These are phyloP conservation scores for Leuciscus waleckii DNA, from an alignment of 2,797 vertebrate species.

Conservation along the genomic window DNA sequence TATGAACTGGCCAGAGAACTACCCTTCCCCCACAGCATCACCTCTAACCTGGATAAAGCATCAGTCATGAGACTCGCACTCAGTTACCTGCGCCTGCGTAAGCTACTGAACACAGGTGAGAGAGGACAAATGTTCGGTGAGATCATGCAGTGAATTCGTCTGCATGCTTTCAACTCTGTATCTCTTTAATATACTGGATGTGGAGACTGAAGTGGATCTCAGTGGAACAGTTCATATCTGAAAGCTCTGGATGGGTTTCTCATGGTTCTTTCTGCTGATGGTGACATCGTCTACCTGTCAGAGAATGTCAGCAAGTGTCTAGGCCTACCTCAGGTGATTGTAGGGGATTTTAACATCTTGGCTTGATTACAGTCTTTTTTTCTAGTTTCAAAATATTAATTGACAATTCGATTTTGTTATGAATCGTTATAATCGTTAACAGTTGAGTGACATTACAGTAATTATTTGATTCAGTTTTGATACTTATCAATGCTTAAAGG, in stretches of 20 bases:
- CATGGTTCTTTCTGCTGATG: slow-evolving; percentile 96
- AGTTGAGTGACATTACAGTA: background rate
- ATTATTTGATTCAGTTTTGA: background rate
- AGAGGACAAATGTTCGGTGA: slow-evolving; percentile 9
- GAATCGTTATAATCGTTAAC: background rate
- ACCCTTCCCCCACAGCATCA: slow-evolving; percentile 93
- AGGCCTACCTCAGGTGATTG: slow-evolving; percentile 92
- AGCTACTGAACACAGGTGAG: slow-evolving; percentile 89
- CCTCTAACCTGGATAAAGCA: slow-evolving; percentile 94
- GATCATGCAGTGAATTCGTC: background rate
- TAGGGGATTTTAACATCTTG: background rate
- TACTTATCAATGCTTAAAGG: background rate
- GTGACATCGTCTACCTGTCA: slow-evolving; percentile 96
- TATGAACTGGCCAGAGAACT: slow-evolving; percentile 94
- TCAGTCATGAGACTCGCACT: slow-evolving; percentile 98
- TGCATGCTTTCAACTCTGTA: background rate
- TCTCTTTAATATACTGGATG: slow-evolving; percentile 66
- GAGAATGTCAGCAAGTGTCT: slow-evolving; percentile 98
- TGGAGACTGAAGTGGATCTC: slow-evolving; percentile 89
- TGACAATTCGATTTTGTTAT: background rate
- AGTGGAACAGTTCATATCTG: slow-evolving; percentile 92
- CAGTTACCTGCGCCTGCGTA: slow-evolving; percentile 95
- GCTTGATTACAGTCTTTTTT: background rate
- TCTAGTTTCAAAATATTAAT: background rate
- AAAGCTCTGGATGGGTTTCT: slow-evolving; percentile 98